These are phyloP conservation scores for Cataglyphis altisquamis DNA, from an alignment of 2,888 invertebrate genomes.

Conservation along the genomic window DNA sequence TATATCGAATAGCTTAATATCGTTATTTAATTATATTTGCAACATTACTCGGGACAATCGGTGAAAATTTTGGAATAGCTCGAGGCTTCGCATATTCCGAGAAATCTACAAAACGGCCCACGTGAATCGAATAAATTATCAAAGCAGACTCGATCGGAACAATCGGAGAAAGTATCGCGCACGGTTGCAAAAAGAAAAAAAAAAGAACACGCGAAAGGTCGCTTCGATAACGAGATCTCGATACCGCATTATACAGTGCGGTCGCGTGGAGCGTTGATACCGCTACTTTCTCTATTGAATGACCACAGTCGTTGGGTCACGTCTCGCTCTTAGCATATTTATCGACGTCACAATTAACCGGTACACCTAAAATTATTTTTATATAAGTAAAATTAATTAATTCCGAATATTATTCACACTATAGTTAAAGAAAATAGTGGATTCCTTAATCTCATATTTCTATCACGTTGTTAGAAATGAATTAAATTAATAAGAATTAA, in stretches of 20 bases:
- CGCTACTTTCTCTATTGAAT: conserved; percentile 35
- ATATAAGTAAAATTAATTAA: not conserved
- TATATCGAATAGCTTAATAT: not conserved
- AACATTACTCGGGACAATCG: not conserved
- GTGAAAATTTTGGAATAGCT: conserved; percentile 19
- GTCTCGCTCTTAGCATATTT: not conserved
- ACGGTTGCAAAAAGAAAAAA: conserved; percentile 58
- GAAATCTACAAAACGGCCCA: conserved; percentile 64
- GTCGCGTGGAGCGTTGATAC: conserved; percentile 23
- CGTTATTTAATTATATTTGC: not conserved
- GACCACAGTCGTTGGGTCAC: conserved; percentile 8
- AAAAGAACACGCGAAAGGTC: conserved; percentile 49
- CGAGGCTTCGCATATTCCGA: conserved; percentile 43
- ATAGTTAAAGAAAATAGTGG: not conserved
- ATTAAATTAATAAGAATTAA: not conserved
- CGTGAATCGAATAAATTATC: conserved; percentile 70
- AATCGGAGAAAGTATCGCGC: conserved; percentile 75
- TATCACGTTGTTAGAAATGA: not conserved
- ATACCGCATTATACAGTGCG: conserved; percentile 33
- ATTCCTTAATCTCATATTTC: not conserved
- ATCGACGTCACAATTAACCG: not conserved
- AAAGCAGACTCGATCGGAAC: conserved; percentile 54
- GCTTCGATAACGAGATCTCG: conserved; percentile 61
- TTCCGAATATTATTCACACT: not conserved
- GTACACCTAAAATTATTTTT: not conserved